Evolutionary conservation across 2,113 vertebrate genomes (phyloP), one percentile per base, ranked within the genome.

Genomic region (Cnemophilus loriae): DNA sequence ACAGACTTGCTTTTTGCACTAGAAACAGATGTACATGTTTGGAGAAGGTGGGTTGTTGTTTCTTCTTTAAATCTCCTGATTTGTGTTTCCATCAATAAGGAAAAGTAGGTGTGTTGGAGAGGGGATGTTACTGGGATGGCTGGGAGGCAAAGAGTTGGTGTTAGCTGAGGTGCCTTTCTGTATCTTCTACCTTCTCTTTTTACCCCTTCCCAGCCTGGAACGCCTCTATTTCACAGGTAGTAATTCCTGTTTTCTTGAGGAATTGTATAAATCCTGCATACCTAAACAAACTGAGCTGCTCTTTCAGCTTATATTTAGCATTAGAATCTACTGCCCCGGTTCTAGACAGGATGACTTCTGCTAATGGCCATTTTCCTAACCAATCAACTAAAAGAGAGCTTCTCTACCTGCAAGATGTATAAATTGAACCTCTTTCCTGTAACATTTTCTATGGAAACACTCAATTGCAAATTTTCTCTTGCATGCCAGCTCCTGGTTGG

Each of bases 21-120:
- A 95, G 99, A 99, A 97, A 99, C 99, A 9, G 99, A 99, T 69
- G 99, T 99, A 60, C 99, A 99, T 69, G 99, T 99, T 80, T 99
- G 99, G 99, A 98, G 99, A 97, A 99, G 99, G 99, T 99, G 98
- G 84, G 95, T 96, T 73, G 0, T 27, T 69, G 7, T n/a, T 94
- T 71, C 44, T 70, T 77, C 37, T 91, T 90, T 47, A 56, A 39
- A n/a, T n/a, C 20, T 59, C 21, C n/a, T n/a, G 9, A 17, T 84
- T 28, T 77, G 42, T 18, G 9, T 86, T 89, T 69, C 73, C 32
- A 9, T 41, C 42, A 42, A 10, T 6, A 77, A 56, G 26, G 16
- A 14, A 74, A 84, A 84, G 49, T 11, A 27, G 12, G 5, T 3
- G 0, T 39, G 23, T 57, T 35, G 20, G 49, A 73, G 22, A 32